Conservation (phyloP, 2,797 vertebrate species). For the Rhabdophis nuchalis region DNA sequence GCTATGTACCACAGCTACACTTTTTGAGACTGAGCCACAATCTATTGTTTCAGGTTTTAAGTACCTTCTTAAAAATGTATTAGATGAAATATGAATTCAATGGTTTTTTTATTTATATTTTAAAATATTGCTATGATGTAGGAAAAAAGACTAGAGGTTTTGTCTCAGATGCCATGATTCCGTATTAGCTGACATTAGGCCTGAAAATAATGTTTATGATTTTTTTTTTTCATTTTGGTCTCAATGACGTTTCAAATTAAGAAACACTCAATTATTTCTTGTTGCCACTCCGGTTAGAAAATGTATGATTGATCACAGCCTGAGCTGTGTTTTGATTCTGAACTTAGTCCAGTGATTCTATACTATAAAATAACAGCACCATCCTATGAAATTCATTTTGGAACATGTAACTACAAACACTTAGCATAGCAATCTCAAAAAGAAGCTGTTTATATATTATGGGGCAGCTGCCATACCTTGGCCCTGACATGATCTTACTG, state of each 20-base stretch:
- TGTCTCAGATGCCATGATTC: neutral
- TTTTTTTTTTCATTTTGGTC: constrained; percentile 13
- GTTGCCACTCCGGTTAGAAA: constrained; percentile 45
- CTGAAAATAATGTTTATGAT: constrained; percentile 29
- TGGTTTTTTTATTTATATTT: neutral
- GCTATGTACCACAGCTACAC: neutral
- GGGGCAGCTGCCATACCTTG: neutral
- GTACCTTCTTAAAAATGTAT: neutral
- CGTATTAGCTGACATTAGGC: neutral
- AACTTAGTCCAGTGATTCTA: constrained; percentile 59
- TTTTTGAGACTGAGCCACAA: neutral
- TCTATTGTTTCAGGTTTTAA: neutral
- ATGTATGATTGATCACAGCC: constrained; percentile 37
- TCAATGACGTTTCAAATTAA: constrained; percentile 20
- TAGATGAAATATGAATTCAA: neutral
- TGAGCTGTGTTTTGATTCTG: constrained; percentile 37
- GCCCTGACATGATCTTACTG: neutral
- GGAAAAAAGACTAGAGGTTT: neutral
- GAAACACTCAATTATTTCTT: constrained; percentile 32
- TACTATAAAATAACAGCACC: constrained; percentile 45
- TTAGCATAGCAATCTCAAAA: neutral
- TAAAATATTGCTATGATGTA: neutral
- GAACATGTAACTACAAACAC: neutral
- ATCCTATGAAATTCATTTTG: constrained; percentile 23
- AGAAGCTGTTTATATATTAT: neutral